These are phyloP conservation scores for Chydorus sphaericus DNA, from an alignment of 2,888 invertebrate species.

Conservation along the genomic window DNA sequence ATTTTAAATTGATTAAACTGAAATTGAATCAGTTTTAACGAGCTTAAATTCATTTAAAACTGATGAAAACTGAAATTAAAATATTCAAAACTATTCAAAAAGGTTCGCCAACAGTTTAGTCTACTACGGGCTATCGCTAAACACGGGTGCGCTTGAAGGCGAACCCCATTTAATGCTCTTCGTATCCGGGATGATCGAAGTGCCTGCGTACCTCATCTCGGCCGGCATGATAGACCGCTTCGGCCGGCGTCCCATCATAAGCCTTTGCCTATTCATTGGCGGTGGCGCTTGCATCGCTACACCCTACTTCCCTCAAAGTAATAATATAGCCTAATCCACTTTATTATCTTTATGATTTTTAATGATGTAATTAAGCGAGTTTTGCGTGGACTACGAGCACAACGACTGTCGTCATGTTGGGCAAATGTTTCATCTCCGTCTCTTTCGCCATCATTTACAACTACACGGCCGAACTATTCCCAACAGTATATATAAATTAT, in stretches of 20 bases:
- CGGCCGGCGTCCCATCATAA: conserved; percentile 58
- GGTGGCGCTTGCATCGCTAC: conserved; percentile 61
- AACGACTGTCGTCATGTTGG: conserved; percentile 36
- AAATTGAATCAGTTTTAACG: no score
- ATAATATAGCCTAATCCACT: no score
- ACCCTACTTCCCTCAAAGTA: conserved; percentile 42
- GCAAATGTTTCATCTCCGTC: conserved; percentile 68
- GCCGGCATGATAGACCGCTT: conserved; percentile 55
- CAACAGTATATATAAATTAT: no score
- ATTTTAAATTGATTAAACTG: no score
- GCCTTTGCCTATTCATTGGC: conserved; percentile 61
- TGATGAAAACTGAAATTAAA: no score
- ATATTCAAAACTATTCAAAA: no score
- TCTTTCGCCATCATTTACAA: conserved; percentile 77
- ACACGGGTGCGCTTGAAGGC: conserved; percentile 61
- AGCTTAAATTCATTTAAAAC: no score
- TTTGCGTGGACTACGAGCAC: neutral
- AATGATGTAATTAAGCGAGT: no score
- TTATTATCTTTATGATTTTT: no score
- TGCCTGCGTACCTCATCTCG: conserved; percentile 60
- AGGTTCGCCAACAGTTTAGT: conserved; percentile 69
- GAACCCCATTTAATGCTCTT: conserved; percentile 68
- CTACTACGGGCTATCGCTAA: conserved; percentile 70
- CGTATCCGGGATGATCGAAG: conserved; percentile 60
- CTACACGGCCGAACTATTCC: conserved; percentile 73